Conservation (phyloP, 1,140 invertebrate species). For the Ditylenchus dipsaci region DNA sequence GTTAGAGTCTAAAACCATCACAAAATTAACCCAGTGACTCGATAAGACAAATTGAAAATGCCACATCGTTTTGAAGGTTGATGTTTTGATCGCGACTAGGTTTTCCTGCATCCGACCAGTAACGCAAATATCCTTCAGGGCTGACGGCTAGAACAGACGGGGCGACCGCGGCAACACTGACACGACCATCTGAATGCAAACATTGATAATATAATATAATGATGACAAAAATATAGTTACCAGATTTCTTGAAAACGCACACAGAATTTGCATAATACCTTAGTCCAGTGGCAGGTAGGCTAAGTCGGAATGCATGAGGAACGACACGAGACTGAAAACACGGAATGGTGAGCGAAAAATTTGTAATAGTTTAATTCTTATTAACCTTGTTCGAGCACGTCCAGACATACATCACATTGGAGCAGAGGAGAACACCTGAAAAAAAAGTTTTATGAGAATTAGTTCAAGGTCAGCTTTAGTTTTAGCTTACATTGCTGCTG, state of each 20-base stretch:
- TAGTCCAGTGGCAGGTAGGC: constrained; percentile 23
- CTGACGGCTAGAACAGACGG: constrained; percentile 17
- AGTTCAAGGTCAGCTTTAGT: constrained; percentile 11
- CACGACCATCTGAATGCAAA: constrained; percentile 6
- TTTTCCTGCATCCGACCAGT: constrained; percentile 29
- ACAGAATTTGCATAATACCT: constrained; percentile 8
- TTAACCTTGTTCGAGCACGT: constrained; percentile 3
- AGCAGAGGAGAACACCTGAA: constrained; percentile 8
- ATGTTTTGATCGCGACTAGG: constrained; percentile 18
- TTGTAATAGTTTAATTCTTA: not conserved
- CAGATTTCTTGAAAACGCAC: constrained; percentile 15
- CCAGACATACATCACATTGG: constrained; percentile 22
- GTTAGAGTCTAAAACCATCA: constrained; percentile 15
- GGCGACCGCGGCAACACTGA: not conserved
- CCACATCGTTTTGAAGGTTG: constrained; percentile 25
- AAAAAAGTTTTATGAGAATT: too few species aligned
- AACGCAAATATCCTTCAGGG: constrained; percentile 20
- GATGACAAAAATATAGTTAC: constrained; percentile 1
- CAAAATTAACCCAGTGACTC: constrained; percentile 22
- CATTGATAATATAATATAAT: not conserved
- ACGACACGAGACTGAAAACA: constrained; percentile 13
- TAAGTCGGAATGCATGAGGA: constrained; percentile 23
- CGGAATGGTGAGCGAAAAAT: not conserved
- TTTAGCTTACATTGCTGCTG: not conserved
- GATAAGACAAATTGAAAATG: constrained; percentile 16